Conservation (phyloP, 1,140 invertebrate species). For the Tetramorium simillimum region DNA sequence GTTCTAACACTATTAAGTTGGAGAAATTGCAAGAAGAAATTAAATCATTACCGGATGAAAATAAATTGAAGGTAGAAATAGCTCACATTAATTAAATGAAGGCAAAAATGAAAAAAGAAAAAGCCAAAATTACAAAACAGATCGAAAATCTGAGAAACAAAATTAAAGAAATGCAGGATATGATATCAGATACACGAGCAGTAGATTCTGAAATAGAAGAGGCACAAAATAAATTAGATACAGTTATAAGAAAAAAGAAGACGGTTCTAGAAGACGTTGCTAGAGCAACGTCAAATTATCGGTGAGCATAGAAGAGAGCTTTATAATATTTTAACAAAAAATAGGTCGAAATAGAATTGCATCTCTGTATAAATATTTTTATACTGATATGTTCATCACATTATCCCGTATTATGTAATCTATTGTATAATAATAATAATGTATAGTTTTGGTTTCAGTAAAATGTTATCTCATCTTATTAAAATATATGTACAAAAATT, state of each 20-base stretch:
- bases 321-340: constrained; percentile 18
- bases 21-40: constrained; percentile 71
- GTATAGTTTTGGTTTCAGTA: not conserved
- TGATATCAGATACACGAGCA: constrained; percentile 53
- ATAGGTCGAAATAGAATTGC: not conserved
- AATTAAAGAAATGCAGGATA: constrained; percentile 66
- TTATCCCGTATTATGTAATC: not conserved
- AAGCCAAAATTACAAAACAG: constrained; percentile 68
- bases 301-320: constrained; percentile 66
- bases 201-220: constrained; percentile 66
- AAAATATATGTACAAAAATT: constrained; percentile 32
- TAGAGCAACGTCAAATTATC: constrained; percentile 68
- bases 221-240: constrained; percentile 68
- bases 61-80: constrained; percentile 65
- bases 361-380: not conserved
- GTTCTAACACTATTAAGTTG: constrained; percentile 60
- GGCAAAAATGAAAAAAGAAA: constrained; percentile 64
- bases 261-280: constrained; percentile 23
- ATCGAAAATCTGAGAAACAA: constrained; percentile 70
- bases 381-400: not conserved
- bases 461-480: not conserved
- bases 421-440: not conserved
- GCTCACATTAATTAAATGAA: constrained; percentile 65
- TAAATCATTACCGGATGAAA: constrained; percentile 66
- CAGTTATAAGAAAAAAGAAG: constrained; percentile 65